Conservation (phyloP, 1,140 invertebrate species). For the Cephus cinctus region DNA sequence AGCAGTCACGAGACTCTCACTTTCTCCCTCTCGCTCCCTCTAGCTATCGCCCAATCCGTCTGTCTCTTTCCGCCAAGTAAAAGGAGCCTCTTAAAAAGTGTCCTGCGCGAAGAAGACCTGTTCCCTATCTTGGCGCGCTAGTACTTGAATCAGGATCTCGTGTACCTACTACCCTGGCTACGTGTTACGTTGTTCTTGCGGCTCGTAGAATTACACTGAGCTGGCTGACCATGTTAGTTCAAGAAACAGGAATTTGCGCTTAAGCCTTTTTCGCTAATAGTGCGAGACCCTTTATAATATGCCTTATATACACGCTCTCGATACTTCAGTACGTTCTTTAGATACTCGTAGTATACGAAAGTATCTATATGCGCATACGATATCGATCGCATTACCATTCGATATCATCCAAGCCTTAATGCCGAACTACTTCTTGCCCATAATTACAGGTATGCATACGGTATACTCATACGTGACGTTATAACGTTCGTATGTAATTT, state of each 20-base stretch:
- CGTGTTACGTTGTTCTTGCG: conserved; percentile 34
- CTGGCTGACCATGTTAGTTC: conserved; percentile 16
- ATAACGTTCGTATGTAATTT: too few relatives aligned
- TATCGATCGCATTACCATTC: too few relatives aligned
- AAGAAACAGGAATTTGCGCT: conserved; percentile 35
- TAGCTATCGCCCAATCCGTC: conserved; percentile 14
- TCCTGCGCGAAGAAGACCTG: conserved; percentile 23
- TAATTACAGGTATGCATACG: not conserved
- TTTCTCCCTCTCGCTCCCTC: not conserved
- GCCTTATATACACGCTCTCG: not conserved
- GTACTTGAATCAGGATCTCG: conserved; percentile 21
- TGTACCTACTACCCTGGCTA: conserved; percentile 14
- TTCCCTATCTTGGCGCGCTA: conserved; percentile 25
- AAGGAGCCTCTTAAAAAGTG: conserved; percentile 25
- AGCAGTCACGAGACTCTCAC: not conserved
- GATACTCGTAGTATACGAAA: not conserved
- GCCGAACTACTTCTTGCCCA: not conserved
- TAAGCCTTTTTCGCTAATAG: conserved; percentile 17
- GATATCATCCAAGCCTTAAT: not conserved
- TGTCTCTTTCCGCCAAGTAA: too few relatives aligned
- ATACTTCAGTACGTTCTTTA: not conserved
- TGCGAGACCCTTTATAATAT: not conserved
- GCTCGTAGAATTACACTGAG: conserved; percentile 30
- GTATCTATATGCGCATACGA: too few relatives aligned
- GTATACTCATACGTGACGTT: too few relatives aligned